Percentiles rank a stretch among this genome's conserved stretches.
Conservation (phyloP, 2,113 vertebrate genomes). For the Lamprologus speciosus region DNA sequence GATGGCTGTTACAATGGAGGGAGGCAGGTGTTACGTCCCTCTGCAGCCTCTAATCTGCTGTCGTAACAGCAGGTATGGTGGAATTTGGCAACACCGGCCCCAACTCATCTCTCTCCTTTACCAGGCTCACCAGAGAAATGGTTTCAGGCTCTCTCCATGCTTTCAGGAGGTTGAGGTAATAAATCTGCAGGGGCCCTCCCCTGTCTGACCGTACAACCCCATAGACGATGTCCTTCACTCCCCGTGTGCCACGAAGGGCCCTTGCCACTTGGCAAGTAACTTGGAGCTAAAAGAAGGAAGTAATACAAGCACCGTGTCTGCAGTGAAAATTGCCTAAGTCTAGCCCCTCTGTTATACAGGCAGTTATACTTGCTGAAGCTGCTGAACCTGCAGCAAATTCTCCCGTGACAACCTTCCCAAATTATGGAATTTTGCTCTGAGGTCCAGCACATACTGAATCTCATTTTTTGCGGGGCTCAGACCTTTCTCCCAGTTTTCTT, state of each 20-base stretch:
- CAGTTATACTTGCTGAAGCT: neutral
- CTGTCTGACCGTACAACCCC: neutral
- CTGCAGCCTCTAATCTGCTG: too few relatives aligned
- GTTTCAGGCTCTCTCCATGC: neutral
- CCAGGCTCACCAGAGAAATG: neutral
- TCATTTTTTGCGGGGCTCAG: neutral
- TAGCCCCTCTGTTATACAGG: neutral
- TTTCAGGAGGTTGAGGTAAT: neutral
- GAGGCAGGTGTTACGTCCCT: neutral
- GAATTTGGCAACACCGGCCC: neutral
- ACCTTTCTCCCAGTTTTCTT: neutral
- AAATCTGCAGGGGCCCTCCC: neutral
- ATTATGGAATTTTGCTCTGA: neutral
- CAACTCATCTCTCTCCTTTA: neutral
- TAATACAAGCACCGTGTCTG: neutral
- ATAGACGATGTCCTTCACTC: neutral
- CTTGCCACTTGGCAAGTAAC: neutral
- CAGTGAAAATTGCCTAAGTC: neutral
- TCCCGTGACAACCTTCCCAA: neutral
- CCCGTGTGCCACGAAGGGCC: neutral
- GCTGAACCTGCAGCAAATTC: neutral
- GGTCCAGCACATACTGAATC: neutral
- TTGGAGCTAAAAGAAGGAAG: neutral
- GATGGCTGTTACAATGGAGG: neutral
- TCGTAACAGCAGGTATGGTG: neutral